phyloP scores from a whole-genome alignment of 2,113 vertebrate genomes.

The Hoplias malabaricus region DNA sequence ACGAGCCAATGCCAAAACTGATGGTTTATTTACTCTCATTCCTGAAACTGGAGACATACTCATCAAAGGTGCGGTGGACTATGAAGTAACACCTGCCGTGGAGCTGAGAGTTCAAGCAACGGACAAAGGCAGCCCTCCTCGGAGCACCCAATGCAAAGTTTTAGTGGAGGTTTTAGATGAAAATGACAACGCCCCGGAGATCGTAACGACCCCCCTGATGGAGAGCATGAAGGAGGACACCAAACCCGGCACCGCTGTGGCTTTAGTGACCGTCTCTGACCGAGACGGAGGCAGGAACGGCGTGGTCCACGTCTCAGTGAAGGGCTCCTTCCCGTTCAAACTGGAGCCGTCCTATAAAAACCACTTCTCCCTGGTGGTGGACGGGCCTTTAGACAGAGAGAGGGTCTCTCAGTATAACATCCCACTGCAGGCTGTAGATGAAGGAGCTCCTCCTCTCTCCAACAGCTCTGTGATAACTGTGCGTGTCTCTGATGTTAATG shows the following conservation, averaged over 20 bases:
- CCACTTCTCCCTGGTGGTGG: slow-evolving; percentile 76
- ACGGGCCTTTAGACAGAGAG: slow-evolving; percentile 74
- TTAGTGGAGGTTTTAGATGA: slow-evolving; percentile 78
- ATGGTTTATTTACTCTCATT: slow-evolving; percentile 65
- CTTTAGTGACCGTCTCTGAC: slow-evolving; percentile 75
- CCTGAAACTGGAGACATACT: slow-evolving; percentile 68
- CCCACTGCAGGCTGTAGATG: slow-evolving; percentile 70
- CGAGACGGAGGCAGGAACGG: slow-evolving; percentile 76
- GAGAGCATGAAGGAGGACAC: slow-evolving; percentile 71
- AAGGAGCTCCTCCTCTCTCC: slow-evolving; percentile 72
- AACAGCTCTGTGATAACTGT: slow-evolving; percentile 61
- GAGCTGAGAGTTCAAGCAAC: slow-evolving; percentile 48
- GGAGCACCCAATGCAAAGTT: slow-evolving; percentile 65
- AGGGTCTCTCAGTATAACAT: slow-evolving; percentile 71
- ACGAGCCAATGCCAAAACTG: slow-evolving; percentile 17
- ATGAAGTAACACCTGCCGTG: slow-evolving; percentile 66
- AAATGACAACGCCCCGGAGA: slow-evolving; percentile 80
- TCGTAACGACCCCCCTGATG: slow-evolving; percentile 69
- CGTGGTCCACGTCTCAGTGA: slow-evolving; percentile 66
- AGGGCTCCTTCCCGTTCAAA: slow-evolving; percentile 72
- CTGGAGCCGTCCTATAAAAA: slow-evolving; percentile 75
- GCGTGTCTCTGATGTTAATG: slow-evolving; percentile 78
- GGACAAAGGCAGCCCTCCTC: slow-evolving; percentile 47
- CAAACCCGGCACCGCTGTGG: slow-evolving; percentile 72
- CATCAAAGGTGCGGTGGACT: slow-evolving; percentile 64